phyloP scores from a whole-genome alignment of 2,113 vertebrate genomes.

The Alethe diademata region DNA sequence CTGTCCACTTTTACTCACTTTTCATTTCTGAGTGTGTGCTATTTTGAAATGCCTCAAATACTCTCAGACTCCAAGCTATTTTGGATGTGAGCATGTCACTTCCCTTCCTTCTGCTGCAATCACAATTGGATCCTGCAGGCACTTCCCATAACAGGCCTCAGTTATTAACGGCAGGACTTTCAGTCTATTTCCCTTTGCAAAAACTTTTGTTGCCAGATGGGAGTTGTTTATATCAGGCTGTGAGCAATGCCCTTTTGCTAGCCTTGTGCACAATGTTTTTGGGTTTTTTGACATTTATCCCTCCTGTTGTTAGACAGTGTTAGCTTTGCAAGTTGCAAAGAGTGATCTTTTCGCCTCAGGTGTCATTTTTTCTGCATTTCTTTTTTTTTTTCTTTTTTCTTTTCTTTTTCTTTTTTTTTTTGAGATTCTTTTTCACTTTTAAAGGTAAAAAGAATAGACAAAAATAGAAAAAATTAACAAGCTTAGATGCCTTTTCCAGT shows the following conservation, averaged over 20 bases:
- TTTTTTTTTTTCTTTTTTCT: neutral
- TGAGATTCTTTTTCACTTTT: neutral
- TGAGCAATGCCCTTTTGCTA: slow-evolving; percentile 52
- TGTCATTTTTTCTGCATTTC: slow-evolving; percentile 6
- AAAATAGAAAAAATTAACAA: neutral
- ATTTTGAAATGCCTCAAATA: neutral
- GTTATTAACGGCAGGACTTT: neutral
- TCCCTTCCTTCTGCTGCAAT: slow-evolving; percentile 50
- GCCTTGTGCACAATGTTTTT: neutral
- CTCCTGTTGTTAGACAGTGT: slow-evolving; percentile 26
- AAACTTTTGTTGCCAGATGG: slow-evolving; percentile 46
- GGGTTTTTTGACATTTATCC: slow-evolving; percentile 3
- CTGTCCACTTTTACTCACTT: neutral
- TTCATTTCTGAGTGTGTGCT: neutral
- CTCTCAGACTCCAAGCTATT: neutral
- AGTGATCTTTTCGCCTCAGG: neutral
- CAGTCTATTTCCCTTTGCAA: neutral
- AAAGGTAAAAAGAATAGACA: neutral
- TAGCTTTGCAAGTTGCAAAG: slow-evolving; percentile 12
- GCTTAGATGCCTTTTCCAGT: neutral
- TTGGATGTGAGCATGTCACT: slow-evolving; percentile 14
- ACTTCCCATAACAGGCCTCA: slow-evolving; percentile 42
- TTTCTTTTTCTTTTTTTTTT: neutral
- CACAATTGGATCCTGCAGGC: slow-evolving; percentile 40
- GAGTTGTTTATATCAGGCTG: slow-evolving; percentile 50